These are phyloP conservation scores for Leptinotarsa rubiginosa DNA, from an alignment of 2,888 invertebrate genomes.

Conservation along the genomic window DNA sequence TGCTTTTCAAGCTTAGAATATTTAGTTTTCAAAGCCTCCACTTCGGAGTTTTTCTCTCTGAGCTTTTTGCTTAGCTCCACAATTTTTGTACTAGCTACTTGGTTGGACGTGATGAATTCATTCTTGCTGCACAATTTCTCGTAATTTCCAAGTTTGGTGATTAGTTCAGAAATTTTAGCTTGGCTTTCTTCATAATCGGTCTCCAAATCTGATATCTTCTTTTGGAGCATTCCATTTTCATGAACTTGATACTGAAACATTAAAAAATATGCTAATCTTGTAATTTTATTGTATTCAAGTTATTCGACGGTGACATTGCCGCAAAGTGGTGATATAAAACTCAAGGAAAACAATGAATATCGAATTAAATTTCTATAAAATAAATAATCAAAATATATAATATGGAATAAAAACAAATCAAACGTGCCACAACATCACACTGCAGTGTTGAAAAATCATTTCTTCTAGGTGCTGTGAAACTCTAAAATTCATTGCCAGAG, in stretches of 20 bases:
- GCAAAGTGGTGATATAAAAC: too few relatives aligned
- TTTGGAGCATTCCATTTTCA: conserved; percentile 71
- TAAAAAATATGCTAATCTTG: too few relatives aligned
- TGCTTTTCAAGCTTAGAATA: conserved; percentile 70
- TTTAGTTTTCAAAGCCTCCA: conserved; percentile 72
- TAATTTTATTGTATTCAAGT: too few relatives aligned
- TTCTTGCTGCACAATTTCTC: conserved; percentile 66
- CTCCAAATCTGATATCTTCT: conserved; percentile 66
- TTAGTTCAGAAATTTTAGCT: conserved; percentile 50
- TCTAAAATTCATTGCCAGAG: too few relatives aligned
- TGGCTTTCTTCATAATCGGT: conserved; percentile 34
- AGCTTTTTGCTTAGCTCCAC: conserved; percentile 76
- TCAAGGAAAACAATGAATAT: too few relatives aligned
- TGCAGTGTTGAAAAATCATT: too few relatives aligned
- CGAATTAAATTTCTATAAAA: too few relatives aligned
- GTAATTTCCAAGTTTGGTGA: conserved; percentile 66
- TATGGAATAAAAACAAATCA: too few relatives aligned
- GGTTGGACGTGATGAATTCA: conserved; percentile 69
- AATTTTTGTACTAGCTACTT: conserved; percentile 74
- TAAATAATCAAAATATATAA: too few relatives aligned
- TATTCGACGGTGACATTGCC: too few relatives aligned
- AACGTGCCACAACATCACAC: too few relatives aligned
- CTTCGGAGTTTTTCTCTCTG: conserved; percentile 73
- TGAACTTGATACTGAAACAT: conserved; percentile 68
- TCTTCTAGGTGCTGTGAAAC: too few relatives aligned